These are phyloP conservation scores for Slavum lentiscoides DNA, from an alignment of 2,888 invertebrate genomes.

Conservation along the genomic window DNA sequence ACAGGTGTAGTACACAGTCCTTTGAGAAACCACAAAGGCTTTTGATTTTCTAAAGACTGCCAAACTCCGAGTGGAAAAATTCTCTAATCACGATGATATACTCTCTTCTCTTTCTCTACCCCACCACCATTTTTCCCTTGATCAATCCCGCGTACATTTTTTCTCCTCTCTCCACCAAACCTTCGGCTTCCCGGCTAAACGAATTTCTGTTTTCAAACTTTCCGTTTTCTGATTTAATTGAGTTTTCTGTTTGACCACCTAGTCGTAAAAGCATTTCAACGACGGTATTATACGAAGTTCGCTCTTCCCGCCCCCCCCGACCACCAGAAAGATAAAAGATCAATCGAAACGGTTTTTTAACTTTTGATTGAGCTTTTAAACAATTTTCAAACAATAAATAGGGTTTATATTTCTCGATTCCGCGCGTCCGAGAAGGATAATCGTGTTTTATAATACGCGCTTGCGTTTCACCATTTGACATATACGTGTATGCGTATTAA, in stretches of 20 bases:
- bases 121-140: conserved; percentile 10
- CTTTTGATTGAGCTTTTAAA: conserved; percentile 45
- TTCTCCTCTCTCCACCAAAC: not conserved
- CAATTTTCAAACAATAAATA: conserved; percentile 19
- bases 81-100: conserved; percentile 52
- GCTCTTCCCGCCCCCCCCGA: not conserved
- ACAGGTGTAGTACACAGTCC: conserved; percentile 22
- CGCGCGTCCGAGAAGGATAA: not conserved
- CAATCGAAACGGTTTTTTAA: conserved; percentile 43
- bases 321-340: conserved; percentile 26
- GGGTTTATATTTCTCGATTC: conserved; percentile 19
- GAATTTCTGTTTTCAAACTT: conserved; percentile 50
- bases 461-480: not conserved
- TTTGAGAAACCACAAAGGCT: conserved; percentile 43
- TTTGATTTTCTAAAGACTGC: conserved; percentile 52
- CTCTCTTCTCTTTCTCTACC: conserved; percentile 11
- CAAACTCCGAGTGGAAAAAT: conserved; percentile 44
- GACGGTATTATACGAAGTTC: conserved; percentile 33
- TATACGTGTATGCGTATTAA: not conserved
- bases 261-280: conserved; percentile 44
- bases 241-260: conserved; percentile 52
- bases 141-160: conserved; percentile 42
- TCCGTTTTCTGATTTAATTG: conserved; percentile 48
- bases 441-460: not conserved
- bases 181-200: conserved; percentile 31